A percentile compares a stretch with the other conserved stretches of the same genome.
Conservation (phyloP, 2,888 invertebrate species). For the Patella caerulea region DNA sequence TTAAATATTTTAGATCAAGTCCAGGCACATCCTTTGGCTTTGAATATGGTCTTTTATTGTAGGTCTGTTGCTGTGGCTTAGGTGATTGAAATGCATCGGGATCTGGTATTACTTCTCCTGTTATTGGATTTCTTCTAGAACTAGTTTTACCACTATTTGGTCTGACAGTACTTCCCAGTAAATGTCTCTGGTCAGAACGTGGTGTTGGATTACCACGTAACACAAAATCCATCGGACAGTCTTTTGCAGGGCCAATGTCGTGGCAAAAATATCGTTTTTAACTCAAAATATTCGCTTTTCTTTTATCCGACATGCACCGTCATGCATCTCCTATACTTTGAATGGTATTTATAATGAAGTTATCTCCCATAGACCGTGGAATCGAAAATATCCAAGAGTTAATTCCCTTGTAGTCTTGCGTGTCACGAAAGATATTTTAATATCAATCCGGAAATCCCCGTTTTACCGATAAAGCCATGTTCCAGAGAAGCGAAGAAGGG, state of each 20-base stretch:
- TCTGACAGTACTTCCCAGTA: slow-evolving; percentile 42
- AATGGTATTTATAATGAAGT: too few species aligned
- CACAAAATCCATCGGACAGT: slow-evolving; percentile 44
- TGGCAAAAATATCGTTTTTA: too few species aligned
- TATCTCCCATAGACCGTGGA: too few species aligned
- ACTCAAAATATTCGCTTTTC: too few species aligned
- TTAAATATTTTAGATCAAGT: slow-evolving; percentile 55
- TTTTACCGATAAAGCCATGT: neutral
- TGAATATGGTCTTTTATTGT: too few species aligned
- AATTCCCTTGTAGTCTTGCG: neutral
- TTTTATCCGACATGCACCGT: too few species aligned
- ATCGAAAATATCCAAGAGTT: neutral
- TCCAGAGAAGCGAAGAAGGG: too few species aligned
- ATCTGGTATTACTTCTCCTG: slow-evolving; percentile 35
- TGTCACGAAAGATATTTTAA: neutral
- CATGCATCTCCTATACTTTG: too few species aligned
- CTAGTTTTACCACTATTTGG: slow-evolving; percentile 48
- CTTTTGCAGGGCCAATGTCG: neutral
- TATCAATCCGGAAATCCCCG: too few species aligned
- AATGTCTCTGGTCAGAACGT: slow-evolving; percentile 33
- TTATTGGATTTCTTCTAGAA: slow-evolving; percentile 55
- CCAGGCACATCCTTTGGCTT: slow-evolving; percentile 47
- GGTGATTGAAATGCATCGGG: too few species aligned
- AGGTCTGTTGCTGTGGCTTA: too few species aligned
- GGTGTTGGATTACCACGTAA: slow-evolving; percentile 50